phyloP scores from a whole-genome alignment of 1,140 invertebrate genomes.

The Drosophila sproati region DNA sequence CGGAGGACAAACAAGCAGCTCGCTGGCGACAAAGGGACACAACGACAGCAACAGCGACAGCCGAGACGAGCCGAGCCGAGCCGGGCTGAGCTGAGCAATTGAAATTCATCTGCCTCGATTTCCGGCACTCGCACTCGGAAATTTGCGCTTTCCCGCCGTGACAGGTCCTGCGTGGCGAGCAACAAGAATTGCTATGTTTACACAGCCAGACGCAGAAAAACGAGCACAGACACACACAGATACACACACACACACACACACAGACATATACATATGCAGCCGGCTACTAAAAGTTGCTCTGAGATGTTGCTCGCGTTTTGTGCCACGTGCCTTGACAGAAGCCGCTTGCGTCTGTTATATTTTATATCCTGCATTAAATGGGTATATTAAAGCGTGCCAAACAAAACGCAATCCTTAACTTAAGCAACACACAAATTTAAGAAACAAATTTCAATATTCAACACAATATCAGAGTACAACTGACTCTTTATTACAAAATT shows the following conservation, averaged over 20 bases:
- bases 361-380: conserved; percentile 26
- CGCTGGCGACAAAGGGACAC: background rate
- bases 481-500: too few relatives aligned
- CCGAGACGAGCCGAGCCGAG: background rate
- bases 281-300: background rate
- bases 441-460: background rate
- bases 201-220: conserved; percentile 27
- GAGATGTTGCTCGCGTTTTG: conserved; percentile 57
- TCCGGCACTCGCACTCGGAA: conserved; percentile 55
- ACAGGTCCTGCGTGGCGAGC: conserved; percentile 26
- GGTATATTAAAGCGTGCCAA: conserved; percentile 16
- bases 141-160: conserved; percentile 51
- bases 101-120: conserved; percentile 79
- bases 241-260: background rate
- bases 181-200: conserved; percentile 57
- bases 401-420: background rate
- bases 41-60: conserved; percentile 36
- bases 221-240: conserved; percentile 9
- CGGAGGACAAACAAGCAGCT: conserved; percentile 55
- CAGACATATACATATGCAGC: too few relatives aligned
- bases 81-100: conserved; percentile 43
- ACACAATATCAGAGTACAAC: too few relatives aligned
- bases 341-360: conserved; percentile 33
- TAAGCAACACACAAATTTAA: background rate
- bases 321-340: conserved; percentile 63